These are phyloP conservation scores for Apotomis capreana DNA, from an alignment of 2,888 invertebrate genomes.

Conservation along the genomic window DNA sequence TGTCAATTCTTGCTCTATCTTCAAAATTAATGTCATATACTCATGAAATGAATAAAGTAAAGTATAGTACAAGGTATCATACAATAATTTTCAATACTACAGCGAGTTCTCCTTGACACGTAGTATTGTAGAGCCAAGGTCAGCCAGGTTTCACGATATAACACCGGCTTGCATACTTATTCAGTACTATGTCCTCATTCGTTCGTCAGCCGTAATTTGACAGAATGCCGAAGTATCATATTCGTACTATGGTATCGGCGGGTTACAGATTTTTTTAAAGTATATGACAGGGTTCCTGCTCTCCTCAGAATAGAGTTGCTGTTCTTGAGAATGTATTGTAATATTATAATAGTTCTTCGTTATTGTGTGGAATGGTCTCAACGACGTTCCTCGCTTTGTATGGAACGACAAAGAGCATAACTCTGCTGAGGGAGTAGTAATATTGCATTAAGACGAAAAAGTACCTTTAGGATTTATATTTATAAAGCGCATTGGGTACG, in stretches of 20 bases:
- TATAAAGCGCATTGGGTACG: too few relatives aligned
- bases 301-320: too few relatives aligned
- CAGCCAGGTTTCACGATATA: slow-evolving; percentile 26
- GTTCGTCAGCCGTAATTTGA: slow-evolving; percentile 4
- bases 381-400: too few relatives aligned
- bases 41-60: not conserved
- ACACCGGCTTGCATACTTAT: slow-evolving; percentile 18
- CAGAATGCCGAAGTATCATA: not conserved
- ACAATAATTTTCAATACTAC: slow-evolving; percentile 18
- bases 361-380: too few relatives aligned
- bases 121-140: slow-evolving; percentile 34
- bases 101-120: slow-evolving; percentile 35
- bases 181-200: slow-evolving; percentile 1
- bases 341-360: too few relatives aligned
- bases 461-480: too few relatives aligned
- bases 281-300: too few relatives aligned
- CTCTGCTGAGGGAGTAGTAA: not conserved
- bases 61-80: slow-evolving; percentile 10
- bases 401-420: too few relatives aligned
- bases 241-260: not conserved
- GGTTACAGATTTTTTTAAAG: too few relatives aligned
- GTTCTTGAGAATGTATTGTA: too few relatives aligned
- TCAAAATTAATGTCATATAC: not conserved
- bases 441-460: slow-evolving; percentile 2
- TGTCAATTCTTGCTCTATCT: not conserved